Evolutionary conservation across 2,113 vertebrate genomes (phyloP).

Genomic region (Phoenicopterus ruber): DNA sequence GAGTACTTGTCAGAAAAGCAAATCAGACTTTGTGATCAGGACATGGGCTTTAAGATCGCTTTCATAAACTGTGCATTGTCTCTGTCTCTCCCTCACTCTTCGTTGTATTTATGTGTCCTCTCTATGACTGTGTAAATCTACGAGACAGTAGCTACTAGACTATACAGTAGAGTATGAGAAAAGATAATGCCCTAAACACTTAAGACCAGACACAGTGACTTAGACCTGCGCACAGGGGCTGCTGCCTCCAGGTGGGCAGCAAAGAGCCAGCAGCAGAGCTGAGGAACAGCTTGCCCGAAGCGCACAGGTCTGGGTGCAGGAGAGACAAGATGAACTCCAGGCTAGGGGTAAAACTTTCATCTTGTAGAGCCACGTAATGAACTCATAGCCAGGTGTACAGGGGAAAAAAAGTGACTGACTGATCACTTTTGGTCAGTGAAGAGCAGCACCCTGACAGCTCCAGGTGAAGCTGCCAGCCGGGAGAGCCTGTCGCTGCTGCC

Average conservation of each 20-base stretch:
- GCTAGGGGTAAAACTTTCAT: not conserved
- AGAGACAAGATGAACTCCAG: not conserved
- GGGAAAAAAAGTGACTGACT: no score
- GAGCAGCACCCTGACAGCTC: not conserved
- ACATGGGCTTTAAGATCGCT: not conserved
- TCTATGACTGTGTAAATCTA: not conserved
- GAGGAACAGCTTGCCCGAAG: not conserved
- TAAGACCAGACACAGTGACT: not conserved
- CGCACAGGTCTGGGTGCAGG: not conserved
- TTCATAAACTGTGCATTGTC: fast-evolving
- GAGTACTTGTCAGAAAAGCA: not conserved
- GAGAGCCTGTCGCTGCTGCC: fast-evolving
- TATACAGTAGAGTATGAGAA: not conserved
- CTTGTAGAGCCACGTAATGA: not conserved
- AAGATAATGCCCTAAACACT: not conserved
- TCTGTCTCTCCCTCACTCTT: not conserved
- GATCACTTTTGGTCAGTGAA: not conserved
- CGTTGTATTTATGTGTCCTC: not conserved
- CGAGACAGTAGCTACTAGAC: not conserved
- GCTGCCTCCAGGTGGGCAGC: not conserved
- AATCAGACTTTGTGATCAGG: not conserved
- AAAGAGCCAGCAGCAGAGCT: not conserved
- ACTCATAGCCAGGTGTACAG: not conserved
- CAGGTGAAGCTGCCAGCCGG: fast-evolving
- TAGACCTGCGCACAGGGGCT: not conserved